Base-by-base conservation (phyloP, 2,888 invertebrate species). In the Melanostoma scalare region DNA sequence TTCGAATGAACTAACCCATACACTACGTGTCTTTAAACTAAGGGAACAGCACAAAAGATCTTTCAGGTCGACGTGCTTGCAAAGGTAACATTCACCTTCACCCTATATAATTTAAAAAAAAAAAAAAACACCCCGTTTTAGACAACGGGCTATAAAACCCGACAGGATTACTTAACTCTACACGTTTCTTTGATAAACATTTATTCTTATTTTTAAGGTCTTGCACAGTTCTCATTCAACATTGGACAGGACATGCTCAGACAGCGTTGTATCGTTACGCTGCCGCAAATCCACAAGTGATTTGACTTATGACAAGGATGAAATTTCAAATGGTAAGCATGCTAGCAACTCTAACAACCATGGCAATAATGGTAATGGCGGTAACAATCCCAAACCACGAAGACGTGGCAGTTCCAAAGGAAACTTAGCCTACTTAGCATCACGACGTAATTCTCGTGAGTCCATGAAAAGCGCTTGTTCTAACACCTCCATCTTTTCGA, bases 381-480 rank as follows among this genome's bases (percentile, higher is more conserved):
- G n/a, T 5, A 38, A 69, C 3, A 88, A 88, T 77, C 87, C 88
- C 48, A 90, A 90, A 93, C 89, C 95, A 0, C 93, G 95, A 87
- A 92, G 96, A 36, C 92, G 95, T 61, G 95, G 96, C 0, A 91
- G 91, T 60, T 91, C 91, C 6, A 91, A 91, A 87, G 94, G 95
- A 0, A 94, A 95, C 0, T 89, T 95, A 87, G 96, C 96, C 2
- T 96, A 96, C 89, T 91, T 96, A 87, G 96, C 96, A n/a, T 96
- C 96, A 73, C 93, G 96, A 63, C 93, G 96, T n/a, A 95, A 95
- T n/a, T 96, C 96, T 0, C 92, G 96, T n/a, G 95, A 94, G 87
- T 94, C 94, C 30, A 90, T 93, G 86, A 92, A 92, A 73, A 93
- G 93, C 80, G 93, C 93, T 86, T 94, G 94, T 87, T 96, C 96